phyloP scores from a whole-genome alignment of 2,888 invertebrate species.

The Zygothrica quintamaculata region DNA sequence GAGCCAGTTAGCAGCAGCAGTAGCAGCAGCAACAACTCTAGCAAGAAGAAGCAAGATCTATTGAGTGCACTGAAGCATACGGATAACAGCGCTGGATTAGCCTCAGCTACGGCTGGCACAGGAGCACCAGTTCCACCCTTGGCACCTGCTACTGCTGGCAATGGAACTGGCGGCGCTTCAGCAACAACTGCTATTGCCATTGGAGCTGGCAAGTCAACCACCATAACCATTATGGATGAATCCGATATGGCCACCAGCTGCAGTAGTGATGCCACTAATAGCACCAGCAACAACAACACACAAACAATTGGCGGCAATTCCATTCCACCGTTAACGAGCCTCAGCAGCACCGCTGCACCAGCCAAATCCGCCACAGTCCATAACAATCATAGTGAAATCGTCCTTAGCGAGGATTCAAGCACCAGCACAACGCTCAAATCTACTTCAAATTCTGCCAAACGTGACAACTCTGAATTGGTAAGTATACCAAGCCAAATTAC shows the following conservation, averaged over 20 bases:
- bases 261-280: conserved; percentile 43
- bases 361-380: conserved; percentile 35
- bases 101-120: conserved; percentile 1
- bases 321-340: conserved; percentile 27
- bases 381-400: conserved; percentile 49
- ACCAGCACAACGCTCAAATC: conserved; percentile 42
- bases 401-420: conserved; percentile 49
- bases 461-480: conserved; percentile 48
- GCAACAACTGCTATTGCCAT: neutral
- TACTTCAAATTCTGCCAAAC: conserved; percentile 21
- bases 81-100: conserved; percentile 9
- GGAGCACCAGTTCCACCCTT: neutral
- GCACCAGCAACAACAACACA: conserved; percentile 34
- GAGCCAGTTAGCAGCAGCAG: no score
- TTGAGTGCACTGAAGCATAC: conserved; percentile 16
- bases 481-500: conserved; percentile 4
- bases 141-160: conserved; percentile 1
- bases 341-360: conserved; percentile 23
- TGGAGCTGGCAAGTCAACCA: conserved; percentile 17
- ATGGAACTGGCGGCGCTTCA: neutral
- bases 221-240: conserved; percentile 84
- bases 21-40: no score
- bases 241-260: conserved; percentile 74
- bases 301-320: neutral
- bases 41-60: conserved; percentile 56